Evolutionary conservation across 2,113 vertebrate genomes (phyloP), one percentile per base, ranked within the genome.

Genomic region (Pagrus major): DNA sequence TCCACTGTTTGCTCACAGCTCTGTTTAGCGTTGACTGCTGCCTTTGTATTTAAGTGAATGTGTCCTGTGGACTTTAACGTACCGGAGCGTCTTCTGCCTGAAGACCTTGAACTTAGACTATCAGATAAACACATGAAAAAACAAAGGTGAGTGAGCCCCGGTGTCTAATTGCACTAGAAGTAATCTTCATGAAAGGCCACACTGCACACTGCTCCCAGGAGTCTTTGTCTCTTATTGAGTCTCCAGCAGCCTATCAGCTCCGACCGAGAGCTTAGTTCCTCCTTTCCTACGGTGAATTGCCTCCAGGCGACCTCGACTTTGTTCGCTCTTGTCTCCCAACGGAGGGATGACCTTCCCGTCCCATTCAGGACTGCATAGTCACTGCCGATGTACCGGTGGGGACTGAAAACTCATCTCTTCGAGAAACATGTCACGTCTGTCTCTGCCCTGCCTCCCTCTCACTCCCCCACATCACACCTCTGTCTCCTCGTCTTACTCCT

Each of bases 301-400:
- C 67, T 83, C 52, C 44, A 29, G 66, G 67, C 58, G 42, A 37
- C 60, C 63, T 71, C 49, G 25, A 82, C 81, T 84, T 89, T 79
- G 59, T 60, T 78, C 54, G 39, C 44, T 60, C 72, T 61, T 15
- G 71, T 72, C 80, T 90, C 87, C 88, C 63, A 23, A 27, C 14
- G 81, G 87, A 86, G 71, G 54, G 65, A 71, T 72, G 81, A 86
- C 88, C 87, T 92, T 86, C 87, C 71, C 52, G 37, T 83, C 84
- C 73, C 68, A 55, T 86, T 80, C 81, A 75, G 71, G 78, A 77
- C 51, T 51, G 80, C 60, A 66, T 1, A 81, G 90, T 69, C 88
- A 37, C 83, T 18, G 81, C 23, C 46, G 47, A 5, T 2, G 49
- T 29, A 33, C 84, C 55, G 1, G 27, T 1, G 83, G 61, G 86